A percentile compares a stretch with the other conserved stretches of the same genome.
These are phyloP conservation scores for Drosophila punjabiensis DNA, from an alignment of 1,140 invertebrate species.

Conservation along the genomic window DNA sequence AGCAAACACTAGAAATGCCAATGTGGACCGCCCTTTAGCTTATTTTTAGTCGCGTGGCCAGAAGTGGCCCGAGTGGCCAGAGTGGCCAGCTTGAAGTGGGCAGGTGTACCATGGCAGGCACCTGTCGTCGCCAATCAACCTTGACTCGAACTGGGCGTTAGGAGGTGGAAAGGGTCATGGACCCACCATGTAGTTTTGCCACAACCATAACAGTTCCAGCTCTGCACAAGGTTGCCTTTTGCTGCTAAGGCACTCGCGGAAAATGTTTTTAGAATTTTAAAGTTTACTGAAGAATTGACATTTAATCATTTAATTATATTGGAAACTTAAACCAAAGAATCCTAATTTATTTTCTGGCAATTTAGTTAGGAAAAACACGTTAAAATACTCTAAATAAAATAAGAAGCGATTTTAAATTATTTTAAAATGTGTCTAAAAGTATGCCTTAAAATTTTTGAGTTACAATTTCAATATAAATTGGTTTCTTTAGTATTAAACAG, in stretches of 20 bases:
- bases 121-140: conserved; percentile 70
- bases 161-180: conserved; percentile 20
- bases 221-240: conserved; percentile 16
- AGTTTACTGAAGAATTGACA: neutral
- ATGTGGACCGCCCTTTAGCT: conserved; percentile 45
- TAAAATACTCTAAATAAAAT: no score
- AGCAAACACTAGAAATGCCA: conserved; percentile 49
- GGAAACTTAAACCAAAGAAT: neutral
- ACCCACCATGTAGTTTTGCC: conserved; percentile 18
- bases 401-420: no score
- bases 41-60: conserved; percentile 57
- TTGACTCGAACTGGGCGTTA: conserved; percentile 39
- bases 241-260: conserved; percentile 8
- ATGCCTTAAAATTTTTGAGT: no score
- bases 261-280: neutral
- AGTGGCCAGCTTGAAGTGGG: conserved; percentile 52
- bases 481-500: no score
- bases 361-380: no score
- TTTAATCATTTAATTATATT: neutral
- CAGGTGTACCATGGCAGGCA: conserved; percentile 46
- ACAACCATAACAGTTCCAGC: conserved; percentile 18
- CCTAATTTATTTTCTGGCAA: no score
- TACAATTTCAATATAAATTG: no score
- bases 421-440: no score
- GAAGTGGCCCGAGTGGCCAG: conserved; percentile 44